Percentiles rank a stretch among this genome's conserved stretches.
phyloP scores from a whole-genome alignment of 2,113 vertebrate genomes.

The Aleadryas rufinucha region DNA sequence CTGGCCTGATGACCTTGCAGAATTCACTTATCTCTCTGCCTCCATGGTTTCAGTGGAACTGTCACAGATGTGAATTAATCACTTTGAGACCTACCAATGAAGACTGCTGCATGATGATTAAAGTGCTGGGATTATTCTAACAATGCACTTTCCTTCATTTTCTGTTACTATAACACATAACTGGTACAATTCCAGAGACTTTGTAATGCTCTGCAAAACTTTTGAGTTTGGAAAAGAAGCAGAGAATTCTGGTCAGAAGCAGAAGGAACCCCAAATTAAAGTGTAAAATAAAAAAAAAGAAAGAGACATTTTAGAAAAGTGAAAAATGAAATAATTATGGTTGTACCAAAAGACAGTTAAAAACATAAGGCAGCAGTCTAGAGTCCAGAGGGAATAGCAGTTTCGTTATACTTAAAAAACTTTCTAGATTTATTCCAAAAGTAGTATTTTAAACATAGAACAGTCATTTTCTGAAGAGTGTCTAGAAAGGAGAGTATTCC shows the following conservation, averaged over 20 bases:
- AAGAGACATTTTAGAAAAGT: background rate
- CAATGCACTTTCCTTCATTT: background rate
- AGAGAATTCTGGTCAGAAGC: background rate
- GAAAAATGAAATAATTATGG: background rate
- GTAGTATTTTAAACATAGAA: background rate
- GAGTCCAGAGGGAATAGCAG: background rate
- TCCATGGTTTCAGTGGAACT: background rate
- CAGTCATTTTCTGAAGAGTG: background rate
- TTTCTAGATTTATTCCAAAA: background rate
- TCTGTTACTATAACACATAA: background rate
- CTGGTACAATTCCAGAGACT: background rate
- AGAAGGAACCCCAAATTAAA: background rate
- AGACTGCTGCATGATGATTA: rapidly evolving
- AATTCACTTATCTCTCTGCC: background rate
- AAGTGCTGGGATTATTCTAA: background rate
- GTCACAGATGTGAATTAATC: background rate
- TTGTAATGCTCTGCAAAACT: background rate
- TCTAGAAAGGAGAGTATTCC: background rate
- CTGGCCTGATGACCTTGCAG: background rate
- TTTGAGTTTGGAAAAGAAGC: background rate
- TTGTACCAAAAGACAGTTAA: background rate
- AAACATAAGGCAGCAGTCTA: background rate
- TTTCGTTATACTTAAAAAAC: background rate
- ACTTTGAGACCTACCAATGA: background rate
- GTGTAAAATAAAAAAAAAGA: background rate